phyloP scores from a whole-genome alignment of 1,140 invertebrate genomes.

The Sipha flava region DNA sequence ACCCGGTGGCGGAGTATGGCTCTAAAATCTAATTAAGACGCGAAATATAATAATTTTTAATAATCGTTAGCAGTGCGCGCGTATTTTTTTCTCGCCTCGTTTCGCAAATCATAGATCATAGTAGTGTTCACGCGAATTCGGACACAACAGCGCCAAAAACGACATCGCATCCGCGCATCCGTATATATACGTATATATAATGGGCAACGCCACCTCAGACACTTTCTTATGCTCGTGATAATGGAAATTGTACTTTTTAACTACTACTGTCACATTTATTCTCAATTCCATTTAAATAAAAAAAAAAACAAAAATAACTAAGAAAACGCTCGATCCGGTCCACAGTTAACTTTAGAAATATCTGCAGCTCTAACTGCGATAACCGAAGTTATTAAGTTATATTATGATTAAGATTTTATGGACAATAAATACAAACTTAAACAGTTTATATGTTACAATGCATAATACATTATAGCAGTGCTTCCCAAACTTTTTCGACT shows the following conservation, averaged over 20 bases:
- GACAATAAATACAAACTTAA: too few species aligned
- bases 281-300: neutral
- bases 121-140: neutral
- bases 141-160: slow-evolving; percentile 4
- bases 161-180: neutral
- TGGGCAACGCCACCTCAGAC: neutral
- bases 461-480: too few species aligned
- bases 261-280: neutral
- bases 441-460: too few species aligned
- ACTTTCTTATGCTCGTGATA: neutral
- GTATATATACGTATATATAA: too few species aligned
- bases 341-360: too few species aligned
- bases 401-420: too few species aligned
- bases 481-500: too few species aligned
- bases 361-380: too few species aligned
- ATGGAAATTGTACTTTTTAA: neutral
- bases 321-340: too few species aligned
- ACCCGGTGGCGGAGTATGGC: slow-evolving; percentile 23
- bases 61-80: neutral
- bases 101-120: slow-evolving; percentile 22
- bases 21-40: slow-evolving; percentile 31
- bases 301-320: too few species aligned
- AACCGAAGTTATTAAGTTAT: too few species aligned
- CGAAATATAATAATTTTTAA: slow-evolving; percentile 26
- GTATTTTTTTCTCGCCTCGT: neutral